These are phyloP conservation scores for Mylabris sibirica DNA, from an alignment of 2,888 invertebrate species.

Conservation along the genomic window DNA sequence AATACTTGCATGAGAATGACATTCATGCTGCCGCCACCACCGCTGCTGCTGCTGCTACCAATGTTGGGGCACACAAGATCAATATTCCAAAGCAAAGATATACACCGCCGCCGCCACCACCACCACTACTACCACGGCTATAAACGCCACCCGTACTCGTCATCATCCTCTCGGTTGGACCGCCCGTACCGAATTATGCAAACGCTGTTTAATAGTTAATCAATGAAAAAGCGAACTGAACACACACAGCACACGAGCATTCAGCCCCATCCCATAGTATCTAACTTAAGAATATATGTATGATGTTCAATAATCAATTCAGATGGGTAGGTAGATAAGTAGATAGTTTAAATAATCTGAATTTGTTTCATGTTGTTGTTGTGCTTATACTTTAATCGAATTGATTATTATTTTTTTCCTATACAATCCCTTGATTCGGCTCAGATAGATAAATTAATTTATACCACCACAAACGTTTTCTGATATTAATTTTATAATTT, in stretches of 20 bases:
- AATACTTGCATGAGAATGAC: conserved; percentile 51
- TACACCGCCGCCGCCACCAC: conserved; percentile 21
- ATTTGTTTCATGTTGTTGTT: background rate
- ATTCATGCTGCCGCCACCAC: conserved; percentile 30
- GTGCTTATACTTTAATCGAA: background rate
- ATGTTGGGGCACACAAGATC: conserved; percentile 30
- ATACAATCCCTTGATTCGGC: background rate
- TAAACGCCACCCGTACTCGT: conserved; percentile 11
- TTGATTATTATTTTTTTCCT: background rate
- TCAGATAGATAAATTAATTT: background rate
- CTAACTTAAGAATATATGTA: background rate
- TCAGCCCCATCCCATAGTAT: background rate
- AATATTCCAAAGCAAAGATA: conserved; percentile 39
- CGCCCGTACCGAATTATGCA: conserved; percentile 48
- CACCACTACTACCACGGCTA: conserved; percentile 7
- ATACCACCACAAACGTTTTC: background rate
- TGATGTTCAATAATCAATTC: background rate
- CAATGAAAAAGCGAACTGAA: conserved; percentile 45
- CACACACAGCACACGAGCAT: background rate
- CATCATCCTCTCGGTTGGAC: conserved; percentile 32
- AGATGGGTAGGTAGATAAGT: too few relatives aligned
- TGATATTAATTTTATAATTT: conserved; percentile 10
- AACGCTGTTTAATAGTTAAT: conserved; percentile 50
- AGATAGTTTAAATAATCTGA: background rate
- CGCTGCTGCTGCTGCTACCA: conserved; percentile 10